Conservation (phyloP, 2,113 vertebrate species). For the Dasyornis broadbenti region DNA sequence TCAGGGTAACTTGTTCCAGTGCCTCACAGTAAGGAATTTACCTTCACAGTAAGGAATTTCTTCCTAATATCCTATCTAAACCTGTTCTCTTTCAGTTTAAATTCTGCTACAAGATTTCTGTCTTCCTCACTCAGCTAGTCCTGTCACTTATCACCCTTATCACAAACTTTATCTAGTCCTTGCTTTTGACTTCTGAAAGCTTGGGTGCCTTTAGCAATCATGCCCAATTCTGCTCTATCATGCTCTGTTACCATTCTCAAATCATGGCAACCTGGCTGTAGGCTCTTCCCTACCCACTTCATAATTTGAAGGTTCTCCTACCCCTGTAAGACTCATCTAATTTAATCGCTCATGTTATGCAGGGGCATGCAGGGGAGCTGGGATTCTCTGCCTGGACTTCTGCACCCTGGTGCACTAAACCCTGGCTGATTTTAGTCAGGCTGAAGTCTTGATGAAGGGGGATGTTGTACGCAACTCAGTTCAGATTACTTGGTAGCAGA, state of each 20-base stretch:
- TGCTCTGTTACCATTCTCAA: neutral
- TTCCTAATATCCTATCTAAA: neutral
- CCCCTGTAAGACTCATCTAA: neutral
- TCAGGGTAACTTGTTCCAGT: neutral
- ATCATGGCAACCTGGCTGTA: neutral
- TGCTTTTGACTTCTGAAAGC: neutral
- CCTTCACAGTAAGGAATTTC: neutral
- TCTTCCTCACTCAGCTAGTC: neutral
- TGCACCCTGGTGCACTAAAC: neutral
- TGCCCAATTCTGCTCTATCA: neutral
- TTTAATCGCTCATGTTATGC: neutral
- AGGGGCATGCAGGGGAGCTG: neutral
- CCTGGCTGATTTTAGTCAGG: neutral
- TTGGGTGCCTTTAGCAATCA: neutral
- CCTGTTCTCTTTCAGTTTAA: neutral
- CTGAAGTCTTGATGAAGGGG: neutral
- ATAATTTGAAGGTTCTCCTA: neutral
- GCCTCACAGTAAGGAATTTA: no score
- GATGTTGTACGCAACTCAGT: neutral
- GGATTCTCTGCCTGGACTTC: neutral
- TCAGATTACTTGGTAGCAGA: neutral
- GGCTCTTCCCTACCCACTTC: neutral
- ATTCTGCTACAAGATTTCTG: neutral
- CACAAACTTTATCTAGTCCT: neutral
- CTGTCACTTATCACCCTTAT: neutral